These are phyloP conservation scores for Pelodiscus sinensis DNA, from an alignment of 2,113 vertebrate genomes.

Conservation along the genomic window DNA sequence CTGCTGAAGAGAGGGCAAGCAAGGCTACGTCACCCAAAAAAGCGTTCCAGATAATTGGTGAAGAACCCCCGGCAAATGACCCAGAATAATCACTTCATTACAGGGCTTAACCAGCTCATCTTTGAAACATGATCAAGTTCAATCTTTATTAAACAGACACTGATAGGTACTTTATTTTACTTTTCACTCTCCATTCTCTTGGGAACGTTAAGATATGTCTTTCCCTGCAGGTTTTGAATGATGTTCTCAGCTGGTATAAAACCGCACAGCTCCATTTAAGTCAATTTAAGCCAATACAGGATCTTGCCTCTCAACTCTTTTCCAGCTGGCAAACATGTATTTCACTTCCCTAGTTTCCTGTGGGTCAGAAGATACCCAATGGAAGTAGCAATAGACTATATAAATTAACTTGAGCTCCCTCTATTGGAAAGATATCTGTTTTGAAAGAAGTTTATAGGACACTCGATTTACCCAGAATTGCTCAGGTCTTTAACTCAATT, in stretches of 20 bases:
- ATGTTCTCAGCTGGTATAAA: constrained; percentile 6
- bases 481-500: too few relatives aligned
- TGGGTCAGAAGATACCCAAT: neutral
- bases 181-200: neutral
- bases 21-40: constrained; percentile 40
- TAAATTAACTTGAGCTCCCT: neutral
- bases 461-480: too few relatives aligned
- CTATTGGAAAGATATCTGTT: neutral
- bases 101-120: constrained; percentile 58
- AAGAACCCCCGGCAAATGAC: constrained; percentile 56
- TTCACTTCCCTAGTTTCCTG: neutral
- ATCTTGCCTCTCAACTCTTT: neutral
- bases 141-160: constrained; percentile 23
- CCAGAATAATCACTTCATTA: constrained; percentile 65
- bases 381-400: neutral
- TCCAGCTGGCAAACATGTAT: neutral
- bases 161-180: constrained; percentile 19
- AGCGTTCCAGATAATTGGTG: constrained; percentile 52
- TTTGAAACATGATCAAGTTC: constrained; percentile 44
- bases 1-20: constrained; percentile 24
- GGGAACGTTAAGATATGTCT: constrained; percentile 22
- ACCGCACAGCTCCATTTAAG: neutral
- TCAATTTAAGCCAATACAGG: neutral
- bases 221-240: constrained; percentile 2
- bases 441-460: neutral